Percentiles rank a stretch among this genome's conserved stretches.
phyloP scores from a whole-genome alignment of 2,797 vertebrate species.

The Neosilurus hyrtlii region DNA sequence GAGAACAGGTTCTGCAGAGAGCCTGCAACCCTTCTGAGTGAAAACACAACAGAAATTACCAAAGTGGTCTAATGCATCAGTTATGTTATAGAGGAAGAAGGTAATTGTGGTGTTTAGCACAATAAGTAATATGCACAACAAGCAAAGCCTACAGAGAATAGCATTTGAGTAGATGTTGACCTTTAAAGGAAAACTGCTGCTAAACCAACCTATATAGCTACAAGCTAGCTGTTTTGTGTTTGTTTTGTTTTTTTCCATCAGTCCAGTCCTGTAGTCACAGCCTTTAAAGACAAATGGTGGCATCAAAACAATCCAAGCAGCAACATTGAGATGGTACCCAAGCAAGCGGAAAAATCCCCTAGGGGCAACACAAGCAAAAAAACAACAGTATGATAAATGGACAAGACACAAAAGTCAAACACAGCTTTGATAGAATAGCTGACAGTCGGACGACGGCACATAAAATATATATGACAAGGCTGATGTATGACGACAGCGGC shows the following conservation, averaged over 20 bases:
- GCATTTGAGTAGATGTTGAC: not conserved
- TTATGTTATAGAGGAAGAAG: too few relatives aligned
- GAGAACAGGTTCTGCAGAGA: too few relatives aligned
- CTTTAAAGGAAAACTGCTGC: slow-evolving; percentile 3
- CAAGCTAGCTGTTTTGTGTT: slow-evolving; percentile 6
- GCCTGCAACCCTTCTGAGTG: too few relatives aligned
- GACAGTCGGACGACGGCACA: slow-evolving; percentile 28
- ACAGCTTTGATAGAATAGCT: slow-evolving; percentile 38
- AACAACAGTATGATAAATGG: slow-evolving; percentile 40
- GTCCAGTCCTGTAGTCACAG: not conserved
- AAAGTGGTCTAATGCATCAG: too few relatives aligned
- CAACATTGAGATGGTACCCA: slow-evolving; percentile 24
- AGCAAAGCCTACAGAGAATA: not conserved
- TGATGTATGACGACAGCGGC: slow-evolving; percentile 8
- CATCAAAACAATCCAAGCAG: slow-evolving; percentile 38
- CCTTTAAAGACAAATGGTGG: slow-evolving; percentile 34
- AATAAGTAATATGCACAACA: not conserved
- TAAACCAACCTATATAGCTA: not conserved
- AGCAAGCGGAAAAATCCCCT: slow-evolving; percentile 9
- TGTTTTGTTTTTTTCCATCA: slow-evolving; percentile 4
- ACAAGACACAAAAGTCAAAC: slow-evolving; percentile 34
- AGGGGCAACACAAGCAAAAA: slow-evolving; percentile 14
- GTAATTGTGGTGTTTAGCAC: not conserved
- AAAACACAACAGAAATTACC: too few relatives aligned
- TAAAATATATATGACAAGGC: slow-evolving; percentile 32